Evolutionary conservation across 2,888 invertebrate genomes (phyloP).

Genomic region (Eupeodes latifasciatus): DNA sequence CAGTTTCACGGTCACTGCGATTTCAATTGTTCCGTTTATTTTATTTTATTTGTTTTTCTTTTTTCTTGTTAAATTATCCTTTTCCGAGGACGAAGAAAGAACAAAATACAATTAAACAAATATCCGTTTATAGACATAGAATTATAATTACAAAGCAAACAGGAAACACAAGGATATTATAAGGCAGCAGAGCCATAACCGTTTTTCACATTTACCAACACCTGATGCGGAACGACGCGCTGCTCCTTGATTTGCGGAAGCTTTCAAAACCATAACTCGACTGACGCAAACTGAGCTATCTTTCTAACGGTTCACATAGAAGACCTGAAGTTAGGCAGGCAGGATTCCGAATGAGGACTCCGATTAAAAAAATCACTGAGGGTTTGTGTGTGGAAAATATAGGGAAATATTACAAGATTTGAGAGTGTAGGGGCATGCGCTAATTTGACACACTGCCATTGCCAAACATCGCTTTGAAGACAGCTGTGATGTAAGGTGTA

Average conservation of each 20-base stretch:
- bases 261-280: conserved; percentile 76
- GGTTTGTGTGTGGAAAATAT: conserved; percentile 35
- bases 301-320: conserved; percentile 44
- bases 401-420: conserved; percentile 54
- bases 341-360: background rate
- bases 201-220: conserved; percentile 70
- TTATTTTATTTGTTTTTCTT: background rate
- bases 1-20: conserved; percentile 71
- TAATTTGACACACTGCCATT: conserved; percentile 50
- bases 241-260: conserved; percentile 71
- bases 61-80: conserved; percentile 27
- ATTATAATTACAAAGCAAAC: conserved; percentile 48
- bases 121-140: conserved; percentile 16
- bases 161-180: conserved; percentile 63
- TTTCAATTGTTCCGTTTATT: conserved; percentile 38
- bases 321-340: conserved; percentile 24
- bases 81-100: conserved; percentile 24
- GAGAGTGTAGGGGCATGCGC: conserved; percentile 56
- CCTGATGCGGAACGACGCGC: conserved; percentile 72
- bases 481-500: conserved; percentile 71
- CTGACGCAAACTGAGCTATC: conserved; percentile 67
- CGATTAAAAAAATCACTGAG: conserved; percentile 9
- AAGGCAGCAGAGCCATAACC: conserved; percentile 68
- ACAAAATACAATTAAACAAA: conserved; percentile 11
- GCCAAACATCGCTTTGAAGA: conserved; percentile 27